Base-by-base conservation (phyloP, 2,113 vertebrate genomes). In the Argyrosomus japonicus region DNA sequence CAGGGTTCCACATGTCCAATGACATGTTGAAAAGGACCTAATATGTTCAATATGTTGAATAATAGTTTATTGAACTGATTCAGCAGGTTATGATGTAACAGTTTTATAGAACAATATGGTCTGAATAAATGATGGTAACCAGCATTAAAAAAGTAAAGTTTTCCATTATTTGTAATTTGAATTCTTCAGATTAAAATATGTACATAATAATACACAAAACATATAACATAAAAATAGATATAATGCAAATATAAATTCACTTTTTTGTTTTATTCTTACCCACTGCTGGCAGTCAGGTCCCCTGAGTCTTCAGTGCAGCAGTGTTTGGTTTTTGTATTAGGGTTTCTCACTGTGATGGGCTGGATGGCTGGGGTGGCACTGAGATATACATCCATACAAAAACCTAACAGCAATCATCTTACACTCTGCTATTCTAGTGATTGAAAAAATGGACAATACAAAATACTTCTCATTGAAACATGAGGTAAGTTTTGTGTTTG, bases 241-340 rank as follows among this genome's bases (percentile, higher is more conserved):
- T 0, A 29, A 29, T 60, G 17, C 2, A 36, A n/a, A 21, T 15
- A 0, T 4, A 15, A 2, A 17, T 50, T 23, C 9, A 9, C 2
- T n/a, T n/a, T 74, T 67, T 43, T 25, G 23, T 50, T 21, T 25
- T 21, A 17, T 36, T 75, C 23, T 29, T 67, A 54, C 48, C 10
- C 2, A 3, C n/a, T 45, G 60, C 17, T 60, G 50, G 62, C 48
- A 21, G 0, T 0, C 2, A 43, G 18, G 50, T 9, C 13, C 50
- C 18, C 8, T 62, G 25, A 6, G 47, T 51, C 47, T 53, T 17
- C 51, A 67, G 51, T 19, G 53, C 53, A 47, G 43, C 2, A 29
- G 29, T 51, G 23, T 47, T 12, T 27, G 48, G 56, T 86, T 86
- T 82, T 82, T 86, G 69, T 78, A 18, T 3, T 1, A 40, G 18